Percentiles rank a stretch among this genome's conserved stretches.
These are phyloP conservation scores for Schlechtendalia chinensis DNA, from an alignment of 1,140 invertebrate species.

Conservation along the genomic window DNA sequence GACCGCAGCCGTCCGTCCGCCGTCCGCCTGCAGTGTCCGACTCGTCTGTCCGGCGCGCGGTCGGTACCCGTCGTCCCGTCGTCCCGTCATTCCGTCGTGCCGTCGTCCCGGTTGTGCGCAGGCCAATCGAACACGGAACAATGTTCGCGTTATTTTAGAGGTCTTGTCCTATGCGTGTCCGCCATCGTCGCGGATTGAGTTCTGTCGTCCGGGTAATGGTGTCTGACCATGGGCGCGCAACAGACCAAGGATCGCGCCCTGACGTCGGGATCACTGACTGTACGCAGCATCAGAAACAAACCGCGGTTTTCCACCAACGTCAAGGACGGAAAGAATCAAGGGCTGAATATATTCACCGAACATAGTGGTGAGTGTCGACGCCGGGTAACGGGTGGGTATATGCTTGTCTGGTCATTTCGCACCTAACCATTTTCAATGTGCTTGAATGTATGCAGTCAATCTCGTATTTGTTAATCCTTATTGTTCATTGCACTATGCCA, in stretches of 20 bases:
- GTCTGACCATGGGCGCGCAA: conserved; percentile 75
- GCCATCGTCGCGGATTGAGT: conserved; percentile 10
- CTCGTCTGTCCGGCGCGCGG: background rate
- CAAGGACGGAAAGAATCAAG: conserved; percentile 75
- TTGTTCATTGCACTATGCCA: too few relatives aligned
- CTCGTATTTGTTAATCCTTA: too few relatives aligned
- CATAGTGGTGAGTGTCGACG: conserved; percentile 70
- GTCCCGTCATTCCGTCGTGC: background rate
- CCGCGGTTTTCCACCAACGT: conserved; percentile 61
- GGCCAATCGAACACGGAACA: background rate
- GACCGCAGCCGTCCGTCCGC: background rate
- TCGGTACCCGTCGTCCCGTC: background rate
- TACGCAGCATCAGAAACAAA: conserved; percentile 68
- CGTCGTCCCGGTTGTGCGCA: background rate
- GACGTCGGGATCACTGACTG: conserved; percentile 62
- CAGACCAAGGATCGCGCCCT: conserved; percentile 75
- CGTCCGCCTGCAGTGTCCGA: background rate
- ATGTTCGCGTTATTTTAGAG: background rate
- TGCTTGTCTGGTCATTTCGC: too few relatives aligned
- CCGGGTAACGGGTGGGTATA: too few relatives aligned
- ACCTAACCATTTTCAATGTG: too few relatives aligned
- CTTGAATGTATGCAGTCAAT: too few relatives aligned
- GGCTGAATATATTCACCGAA: conserved; percentile 86
- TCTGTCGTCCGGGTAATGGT: conserved; percentile 46
- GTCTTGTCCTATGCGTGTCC: background rate